Conservation (phyloP, 2,888 invertebrate species). For the Microctonus brassicae region DNA sequence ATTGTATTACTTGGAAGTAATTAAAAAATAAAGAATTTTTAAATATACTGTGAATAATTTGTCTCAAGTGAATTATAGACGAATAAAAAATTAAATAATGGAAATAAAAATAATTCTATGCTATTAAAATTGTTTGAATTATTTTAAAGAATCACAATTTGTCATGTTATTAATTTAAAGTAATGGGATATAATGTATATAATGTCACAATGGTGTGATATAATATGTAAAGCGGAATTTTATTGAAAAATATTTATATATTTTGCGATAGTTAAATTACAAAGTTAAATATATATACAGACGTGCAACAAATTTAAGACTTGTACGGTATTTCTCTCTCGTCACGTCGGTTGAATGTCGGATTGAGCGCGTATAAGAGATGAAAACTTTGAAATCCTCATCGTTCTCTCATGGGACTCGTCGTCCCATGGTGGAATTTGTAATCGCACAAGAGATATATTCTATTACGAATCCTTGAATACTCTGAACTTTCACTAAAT, state of each 20-base stretch:
- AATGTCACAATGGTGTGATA: neutral
- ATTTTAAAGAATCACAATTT: neutral
- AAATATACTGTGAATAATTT: neutral
- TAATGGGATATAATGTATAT: neutral
- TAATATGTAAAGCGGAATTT: neutral
- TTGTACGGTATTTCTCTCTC: constrained; percentile 27
- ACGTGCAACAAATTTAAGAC: constrained; percentile 45
- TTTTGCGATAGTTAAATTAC: constrained; percentile 28
- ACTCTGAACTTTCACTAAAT: neutral
- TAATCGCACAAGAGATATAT: constrained; percentile 43
- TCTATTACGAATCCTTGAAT: constrained; percentile 29
- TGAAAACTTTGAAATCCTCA: constrained; percentile 52
- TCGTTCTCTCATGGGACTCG: constrained; percentile 26
- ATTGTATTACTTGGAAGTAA: constrained; percentile 34
- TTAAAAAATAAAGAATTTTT: constrained; percentile 2
- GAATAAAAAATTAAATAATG: neutral
- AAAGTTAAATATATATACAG: constrained; percentile 40
- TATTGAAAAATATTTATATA: neutral
- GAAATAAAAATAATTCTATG: neutral
- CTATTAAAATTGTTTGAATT: neutral
- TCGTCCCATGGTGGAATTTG: constrained; percentile 46
- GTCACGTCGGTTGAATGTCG: constrained; percentile 11
- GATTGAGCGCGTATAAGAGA: constrained; percentile 44
- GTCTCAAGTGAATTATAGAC: neutral
- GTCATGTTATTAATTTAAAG: neutral